phyloP scores from a whole-genome alignment of 1,140 invertebrate species.

The Nylanderia fulva region DNA sequence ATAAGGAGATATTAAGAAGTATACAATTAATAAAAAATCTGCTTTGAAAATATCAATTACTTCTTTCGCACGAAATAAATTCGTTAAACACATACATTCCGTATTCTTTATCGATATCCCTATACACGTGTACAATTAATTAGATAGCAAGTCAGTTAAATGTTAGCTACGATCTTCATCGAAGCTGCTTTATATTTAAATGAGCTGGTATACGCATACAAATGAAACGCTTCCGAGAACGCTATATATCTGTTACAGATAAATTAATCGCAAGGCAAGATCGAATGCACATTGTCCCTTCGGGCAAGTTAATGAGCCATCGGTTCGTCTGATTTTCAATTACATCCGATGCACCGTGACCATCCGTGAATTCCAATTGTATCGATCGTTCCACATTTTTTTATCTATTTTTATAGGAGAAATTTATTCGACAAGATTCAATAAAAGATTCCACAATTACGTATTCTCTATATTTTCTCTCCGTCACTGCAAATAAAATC shows the following conservation, averaged over 20 bases:
- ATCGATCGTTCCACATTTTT: background rate
- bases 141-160: slow-evolving; percentile 56
- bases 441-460: background rate
- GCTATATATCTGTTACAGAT: slow-evolving; percentile 12
- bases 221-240: slow-evolving; percentile 60
- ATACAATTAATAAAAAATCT: background rate
- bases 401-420: background rate
- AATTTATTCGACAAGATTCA: background rate
- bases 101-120: background rate
- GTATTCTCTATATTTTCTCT: background rate
- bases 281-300: background rate
- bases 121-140: slow-evolving; percentile 54
- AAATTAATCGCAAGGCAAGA: slow-evolving; percentile 51
- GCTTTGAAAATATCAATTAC: background rate
- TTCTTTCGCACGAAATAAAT: slow-evolving; percentile 12
- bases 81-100: background rate
- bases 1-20: background rate
- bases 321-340: slow-evolving; percentile 9
- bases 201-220: slow-evolving; percentile 62
- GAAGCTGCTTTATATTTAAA: slow-evolving; percentile 71
- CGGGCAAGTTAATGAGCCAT: slow-evolving; percentile 31
- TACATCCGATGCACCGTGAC: background rate
- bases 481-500: background rate
- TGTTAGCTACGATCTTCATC: slow-evolving; percentile 51
- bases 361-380: background rate